These are phyloP conservation scores for Phoxinus phoxinus DNA, from an alignment of 2,113 vertebrate genomes.

Conservation along the genomic window DNA sequence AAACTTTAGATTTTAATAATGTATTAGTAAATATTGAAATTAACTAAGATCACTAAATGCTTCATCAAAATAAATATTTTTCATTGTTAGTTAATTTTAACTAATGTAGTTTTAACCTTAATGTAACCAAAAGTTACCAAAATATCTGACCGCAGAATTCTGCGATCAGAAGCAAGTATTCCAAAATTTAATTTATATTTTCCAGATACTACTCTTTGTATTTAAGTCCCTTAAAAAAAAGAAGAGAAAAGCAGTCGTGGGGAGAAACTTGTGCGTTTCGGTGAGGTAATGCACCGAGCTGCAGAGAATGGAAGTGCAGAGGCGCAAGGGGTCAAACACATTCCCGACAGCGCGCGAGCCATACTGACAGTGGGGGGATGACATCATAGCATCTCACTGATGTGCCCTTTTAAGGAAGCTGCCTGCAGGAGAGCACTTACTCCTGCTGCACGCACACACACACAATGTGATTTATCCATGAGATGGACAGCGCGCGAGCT, in stretches of 20 bases:
- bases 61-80: fast-evolving
- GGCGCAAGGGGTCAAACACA: slow-evolving; percentile 47
- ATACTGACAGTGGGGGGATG: slow-evolving; percentile 32
- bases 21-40: no score
- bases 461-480: slow-evolving; percentile 33
- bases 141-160: not conserved
- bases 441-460: slow-evolving; percentile 17
- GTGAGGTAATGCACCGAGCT: slow-evolving; percentile 46
- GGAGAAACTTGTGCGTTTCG: not conserved
- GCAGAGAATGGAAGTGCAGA: slow-evolving; percentile 33
- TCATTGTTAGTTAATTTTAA: not conserved
- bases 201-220: not conserved
- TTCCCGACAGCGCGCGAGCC: slow-evolving; percentile 19
- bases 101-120: not conserved
- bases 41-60: no score
- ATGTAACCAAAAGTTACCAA: not conserved
- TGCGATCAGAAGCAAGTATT: not conserved
- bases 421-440: slow-evolving; percentile 20
- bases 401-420: slow-evolving; percentile 56
- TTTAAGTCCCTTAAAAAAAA: not conserved
- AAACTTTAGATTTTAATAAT: no score
- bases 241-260: not conserved
- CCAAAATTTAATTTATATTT: not conserved
- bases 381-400: slow-evolving; percentile 42
- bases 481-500: slow-evolving; percentile 15